Evolutionary conservation across 2,113 vertebrate species (phyloP), one percentile per base, ranked within the genome.

Genomic region (Poecilia latipinna): DNA sequence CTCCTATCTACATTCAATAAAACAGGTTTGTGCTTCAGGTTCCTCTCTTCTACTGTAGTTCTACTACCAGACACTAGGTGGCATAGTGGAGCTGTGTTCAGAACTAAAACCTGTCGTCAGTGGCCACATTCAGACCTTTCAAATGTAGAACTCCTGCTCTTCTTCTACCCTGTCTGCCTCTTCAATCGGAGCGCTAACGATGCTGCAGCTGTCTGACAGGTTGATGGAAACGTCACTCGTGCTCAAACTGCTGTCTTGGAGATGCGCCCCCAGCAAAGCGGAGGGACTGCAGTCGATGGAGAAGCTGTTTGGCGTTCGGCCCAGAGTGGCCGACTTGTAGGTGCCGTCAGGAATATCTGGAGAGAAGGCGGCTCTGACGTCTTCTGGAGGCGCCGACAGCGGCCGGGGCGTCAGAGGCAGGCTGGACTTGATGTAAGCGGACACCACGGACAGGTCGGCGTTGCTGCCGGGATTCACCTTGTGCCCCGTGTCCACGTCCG

Each of bases 401-500:
- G 89, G 93, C 24, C 93, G 93, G 64, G 85, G 54, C 37, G 82
- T 75, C 60, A 65, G 68, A 29, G 78, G 82, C 29, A 91, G 62
- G 62, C 72, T 77, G 70, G 82, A 90, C n/a, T 90, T 92, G 5
- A 95, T 93, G 57, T 97, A 96, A 0, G 95, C 96, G 0, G 97
- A 99, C 72, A 97, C 95, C 71, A 97, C 96, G 0, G 96, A 96
- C 0, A 97, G 89, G 90, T 99, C 97, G 4, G 95, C 77, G 0
- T 69, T 68, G 84, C 86, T 79, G 17, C 82, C 94, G 39, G 93
- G 91, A 13, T 90, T 94, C 0, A 98, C 92, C 57, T 91, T 94
- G 89, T 94, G 87, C 61, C 97, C 97, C 0, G 97, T 98, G 92
- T 98, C 97, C 64, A 98, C 97, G n/a, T 98, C 95, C 0, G 97